Percentiles rank a stretch among this genome's conserved stretches.
These are phyloP conservation scores for Ceratotherium simum DNA, from an alignment of 2,113 vertebrate species.

Conservation along the genomic window DNA sequence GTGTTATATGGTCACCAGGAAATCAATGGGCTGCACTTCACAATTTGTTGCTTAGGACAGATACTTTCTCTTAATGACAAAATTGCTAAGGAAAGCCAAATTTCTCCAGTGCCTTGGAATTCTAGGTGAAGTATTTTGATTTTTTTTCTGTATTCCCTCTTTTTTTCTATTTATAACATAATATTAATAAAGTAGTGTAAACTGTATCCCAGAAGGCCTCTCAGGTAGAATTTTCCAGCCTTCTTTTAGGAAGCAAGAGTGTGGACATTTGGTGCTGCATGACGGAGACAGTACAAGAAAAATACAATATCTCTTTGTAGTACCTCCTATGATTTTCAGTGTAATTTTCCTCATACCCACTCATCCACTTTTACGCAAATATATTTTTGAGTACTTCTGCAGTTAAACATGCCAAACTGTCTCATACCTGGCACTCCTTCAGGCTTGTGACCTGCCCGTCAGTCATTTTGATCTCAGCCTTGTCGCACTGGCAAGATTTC, in stretches of 20 bases:
- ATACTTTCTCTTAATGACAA: neutral
- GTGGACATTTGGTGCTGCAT: neutral
- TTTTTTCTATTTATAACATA: neutral
- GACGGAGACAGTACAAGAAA: neutral
- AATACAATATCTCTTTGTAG: neutral
- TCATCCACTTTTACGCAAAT: neutral
- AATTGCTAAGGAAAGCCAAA: neutral
- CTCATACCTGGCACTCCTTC: neutral
- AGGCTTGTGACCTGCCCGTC: neutral
- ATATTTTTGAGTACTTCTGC: neutral
- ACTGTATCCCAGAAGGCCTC: neutral
- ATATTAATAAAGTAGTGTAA: neutral
- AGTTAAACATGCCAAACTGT: neutral
- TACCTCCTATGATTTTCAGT: neutral
- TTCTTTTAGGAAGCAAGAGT: neutral
- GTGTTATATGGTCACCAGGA: neutral
- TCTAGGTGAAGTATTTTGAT: neutral
- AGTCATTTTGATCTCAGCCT: neutral
- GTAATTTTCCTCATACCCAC: neutral
- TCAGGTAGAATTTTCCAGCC: neutral
- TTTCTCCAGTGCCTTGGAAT: neutral
- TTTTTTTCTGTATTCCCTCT: neutral
- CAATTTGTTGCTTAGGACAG: neutral
- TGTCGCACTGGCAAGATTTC: neutral
- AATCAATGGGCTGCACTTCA: accelerated